Base-by-base conservation (phyloP, 1,140 invertebrate genomes). In the Propsilocerus akamusi region DNA sequence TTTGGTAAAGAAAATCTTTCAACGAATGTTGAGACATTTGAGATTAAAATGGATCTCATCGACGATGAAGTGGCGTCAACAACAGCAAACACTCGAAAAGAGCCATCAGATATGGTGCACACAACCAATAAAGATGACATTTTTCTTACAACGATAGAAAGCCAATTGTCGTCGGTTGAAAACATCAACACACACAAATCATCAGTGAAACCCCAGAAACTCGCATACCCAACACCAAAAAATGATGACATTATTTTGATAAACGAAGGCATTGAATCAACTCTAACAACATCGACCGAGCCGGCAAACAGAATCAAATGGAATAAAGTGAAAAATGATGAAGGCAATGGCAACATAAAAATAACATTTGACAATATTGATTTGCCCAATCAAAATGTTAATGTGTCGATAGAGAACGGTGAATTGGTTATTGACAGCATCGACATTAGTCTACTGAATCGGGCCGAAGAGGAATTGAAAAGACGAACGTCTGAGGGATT, bases 1-100 rank as follows among this genome's bases (percentile, higher is more conserved):
- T 41, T 41, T 41, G 34, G 34, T 17, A 41, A 41, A 41, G 34
- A 41, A 41, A 41, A 41, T 41, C n/a, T n/a, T n/a, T n/a, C 34
- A 14, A 41, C 34, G 14, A 20, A 14, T 17, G n/a, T n/a, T n/a
- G n/a, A n/a, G n/a, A 20, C 34, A 41, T 41, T 41, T 41, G 34
- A 41, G 22, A 41, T 41, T 17, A 41, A 41, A 41, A 41, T 41
- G 34, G 34, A 41, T 20, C 34, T 41, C 17, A 41, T 41, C 22
- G 34, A 41, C 8, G 28, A 30, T 30, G 28, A n/a, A 2, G n/a
- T 3, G 3, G 28, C 10, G n/a, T 11, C 28, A 7, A 30, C 28
- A 6, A 30, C 28, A 30, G n/a, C 6, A 8, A n/a, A 11, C 6
- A 3, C 28, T 30, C n/a, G n/a, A n/a, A n/a, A n/a, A 2, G n/a